Evolutionary conservation across 2,888 invertebrate species (phyloP).

Genomic region (Eilema griseolum): DNA sequence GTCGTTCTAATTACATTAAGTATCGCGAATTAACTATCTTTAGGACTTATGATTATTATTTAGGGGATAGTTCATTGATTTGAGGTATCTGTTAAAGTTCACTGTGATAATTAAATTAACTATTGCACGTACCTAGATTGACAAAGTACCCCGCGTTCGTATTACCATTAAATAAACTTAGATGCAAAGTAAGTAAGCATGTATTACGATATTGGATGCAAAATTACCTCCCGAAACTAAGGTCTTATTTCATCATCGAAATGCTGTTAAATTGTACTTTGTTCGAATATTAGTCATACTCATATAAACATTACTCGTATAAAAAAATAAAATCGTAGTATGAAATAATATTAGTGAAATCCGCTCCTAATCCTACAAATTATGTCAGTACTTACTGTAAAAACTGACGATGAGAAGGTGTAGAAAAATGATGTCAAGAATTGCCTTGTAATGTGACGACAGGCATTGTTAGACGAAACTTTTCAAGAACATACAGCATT

Average conservation of each 20-base stretch:
- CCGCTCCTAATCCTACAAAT: no score
- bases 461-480: slow-evolving; percentile 9
- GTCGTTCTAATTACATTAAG: background rate
- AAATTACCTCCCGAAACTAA: background rate
- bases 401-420: background rate
- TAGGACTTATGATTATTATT: no score
- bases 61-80: no score
- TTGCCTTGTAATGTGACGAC: background rate
- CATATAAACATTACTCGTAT: no score
- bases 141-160: no score
- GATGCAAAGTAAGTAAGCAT: no score
- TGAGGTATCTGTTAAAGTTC: no score
- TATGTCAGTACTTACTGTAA: background rate
- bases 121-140: background rate
- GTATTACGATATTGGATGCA: background rate
- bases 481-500: background rate
- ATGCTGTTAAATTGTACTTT: background rate
- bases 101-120: background rate
- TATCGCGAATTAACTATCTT: no score
- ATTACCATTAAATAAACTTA: background rate
- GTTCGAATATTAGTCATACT: background rate
- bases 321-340: no score
- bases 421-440: background rate
- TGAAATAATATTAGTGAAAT: background rate
- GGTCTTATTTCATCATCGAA: background rate